Evolutionary conservation across 1,140 invertebrate genomes (phyloP), one percentile per base, ranked within the genome.

Genomic region (Drosophila parabipectinata): DNA sequence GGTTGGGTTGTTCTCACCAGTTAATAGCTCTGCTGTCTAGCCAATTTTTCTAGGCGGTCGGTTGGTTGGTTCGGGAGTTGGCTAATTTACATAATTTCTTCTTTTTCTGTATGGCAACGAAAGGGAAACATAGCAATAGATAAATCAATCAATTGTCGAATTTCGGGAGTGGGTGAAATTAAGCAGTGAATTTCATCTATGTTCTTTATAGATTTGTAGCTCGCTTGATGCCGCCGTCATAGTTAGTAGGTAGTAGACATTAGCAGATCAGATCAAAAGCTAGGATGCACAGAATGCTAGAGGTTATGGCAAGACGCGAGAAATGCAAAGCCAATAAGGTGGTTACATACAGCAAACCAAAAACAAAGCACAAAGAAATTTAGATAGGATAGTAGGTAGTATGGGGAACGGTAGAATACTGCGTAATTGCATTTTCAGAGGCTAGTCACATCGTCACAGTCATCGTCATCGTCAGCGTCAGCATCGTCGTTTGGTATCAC

Each of bases 61-160:
- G 50, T 80, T 41, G 50, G 48, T 51, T 45, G 48, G 41, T 44
- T 44, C 15, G 50, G 57, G 50, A 51, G 53, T 55, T 64, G 73
- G 47, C 51, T 74, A 67, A 81, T 87, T 75, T 85, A 85, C 55
- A 87, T 45, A 59, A 87, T 60, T 72, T 85, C 82, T 81, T 85
- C 82, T 45, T 68, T 58, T 74, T 85, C 82, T 85, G 73, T 72
- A 55, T 72, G 58, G 39, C 55, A 85, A 85, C 74, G 82, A 85
- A 76, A 85, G 54, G 77, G 66, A 82, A 81, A 85, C 56, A 75
- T 74, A 67, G 82, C 82, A 82, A 80, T 77, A 84, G 62, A 87
- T 85, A 72, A 87, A 72, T 78, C 60, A 74, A 75, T 75, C 51
- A 68, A 47, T 66, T 69, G 21, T 66, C 55, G 48, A 78, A 75